Evolutionary conservation across 2,113 vertebrate species (phyloP), one percentile per base, ranked within the genome.

Genomic region (Gobius niger): DNA sequence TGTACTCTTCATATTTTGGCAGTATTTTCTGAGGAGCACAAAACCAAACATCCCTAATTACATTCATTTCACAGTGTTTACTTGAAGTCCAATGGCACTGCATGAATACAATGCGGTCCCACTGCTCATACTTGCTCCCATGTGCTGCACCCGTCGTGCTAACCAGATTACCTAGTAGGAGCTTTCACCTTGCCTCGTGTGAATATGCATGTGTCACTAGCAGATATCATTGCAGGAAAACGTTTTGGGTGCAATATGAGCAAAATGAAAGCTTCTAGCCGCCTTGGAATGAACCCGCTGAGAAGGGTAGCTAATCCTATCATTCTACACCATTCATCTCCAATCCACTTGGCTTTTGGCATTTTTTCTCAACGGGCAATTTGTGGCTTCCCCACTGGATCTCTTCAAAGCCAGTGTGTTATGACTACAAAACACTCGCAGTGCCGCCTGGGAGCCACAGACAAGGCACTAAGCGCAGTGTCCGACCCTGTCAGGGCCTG

Each of bases 321-420:
- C 86, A 85, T 88, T 88, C 85, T 85, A 84, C 85, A 91, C 86
- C 83, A 91, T 90, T 92, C 85, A 91, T 91, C 87, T 87, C 80
- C 87, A 82, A 87, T 87, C 85, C 87, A 88, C 77, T 88, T 88
- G 85, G 85, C 91, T 86, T 90, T 86, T 71, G 76, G 82, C 66
- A 63, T 85, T 85, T 89, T 85, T 89, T 85, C 84, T 87, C 81
- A 87, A 86, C 83, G 69, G 87, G 85, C 89, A 90, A 91, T 90
- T 87, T 91, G 85, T 82, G 88, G 89, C 81, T 89, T 89, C 82
- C 82, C 84, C 80, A 80, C 67, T 85, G 85, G 86, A 85, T 82
- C 78, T 77, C 67, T 77, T 76, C 74, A 44, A 84, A 87, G 82
- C 88, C 80, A 77, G 84, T 75, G 67, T 85, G 91, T 87, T 91